Evolutionary conservation across 2,797 vertebrate genomes (phyloP).

Genomic region (Momotus momota): DNA sequence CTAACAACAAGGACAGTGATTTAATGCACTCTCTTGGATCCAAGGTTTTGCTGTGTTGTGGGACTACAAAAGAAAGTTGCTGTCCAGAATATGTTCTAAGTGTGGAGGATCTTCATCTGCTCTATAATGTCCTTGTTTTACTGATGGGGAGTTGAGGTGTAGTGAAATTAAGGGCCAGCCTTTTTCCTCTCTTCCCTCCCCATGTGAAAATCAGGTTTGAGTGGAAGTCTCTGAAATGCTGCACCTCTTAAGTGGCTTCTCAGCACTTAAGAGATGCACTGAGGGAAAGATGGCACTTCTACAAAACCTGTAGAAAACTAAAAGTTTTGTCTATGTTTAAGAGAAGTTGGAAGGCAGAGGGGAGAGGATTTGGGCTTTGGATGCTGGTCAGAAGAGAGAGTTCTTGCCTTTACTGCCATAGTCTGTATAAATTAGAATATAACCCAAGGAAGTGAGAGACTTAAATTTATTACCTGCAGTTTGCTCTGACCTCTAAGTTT

Average conservation of each 20-base stretch:
- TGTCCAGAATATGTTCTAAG: background rate
- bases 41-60: background rate
- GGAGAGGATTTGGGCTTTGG: background rate
- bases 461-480: background rate
- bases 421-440: background rate
- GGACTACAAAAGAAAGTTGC: slow-evolving; percentile 6
- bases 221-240: background rate
- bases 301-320: background rate
- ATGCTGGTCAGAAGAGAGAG: background rate
- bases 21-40: slow-evolving; percentile 40
- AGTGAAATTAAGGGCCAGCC: background rate
- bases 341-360: background rate
- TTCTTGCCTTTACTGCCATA: background rate
- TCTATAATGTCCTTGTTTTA: background rate
- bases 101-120: background rate
- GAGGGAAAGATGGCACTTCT: background rate
- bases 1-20: slow-evolving; percentile 47
- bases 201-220: background rate
- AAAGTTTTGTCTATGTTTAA: background rate
- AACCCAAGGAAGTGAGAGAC: background rate
- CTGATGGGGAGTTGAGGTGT: background rate
- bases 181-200: background rate
- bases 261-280: background rate
- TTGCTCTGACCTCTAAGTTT: background rate
- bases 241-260: background rate